A percentile compares a stretch with the other conserved stretches of the same genome.
phyloP scores from a whole-genome alignment of 2,888 invertebrate genomes.

The Tuberolachnus salignus region DNA sequence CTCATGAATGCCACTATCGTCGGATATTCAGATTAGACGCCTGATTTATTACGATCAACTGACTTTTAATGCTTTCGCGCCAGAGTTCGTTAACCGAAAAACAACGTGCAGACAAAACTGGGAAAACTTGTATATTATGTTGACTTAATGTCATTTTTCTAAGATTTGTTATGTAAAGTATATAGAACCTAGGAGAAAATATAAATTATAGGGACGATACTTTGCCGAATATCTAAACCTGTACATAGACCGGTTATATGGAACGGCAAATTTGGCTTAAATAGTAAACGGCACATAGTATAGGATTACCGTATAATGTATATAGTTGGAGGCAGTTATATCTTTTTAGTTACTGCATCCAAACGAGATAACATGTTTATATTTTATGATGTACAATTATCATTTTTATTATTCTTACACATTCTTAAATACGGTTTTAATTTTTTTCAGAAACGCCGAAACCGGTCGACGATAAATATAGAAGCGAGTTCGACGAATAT shows the following conservation, averaged over 20 bases:
- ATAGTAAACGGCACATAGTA: background rate
- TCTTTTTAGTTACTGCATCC: slow-evolving; percentile 11
- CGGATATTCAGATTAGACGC: too few species aligned
- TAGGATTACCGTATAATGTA: background rate
- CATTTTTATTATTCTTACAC: slow-evolving; percentile 7
- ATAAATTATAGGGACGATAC: slow-evolving; percentile 14
- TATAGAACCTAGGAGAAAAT: slow-evolving; percentile 3
- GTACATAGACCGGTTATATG: slow-evolving; percentile 19
- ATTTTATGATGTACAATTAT: background rate
- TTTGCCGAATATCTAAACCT: slow-evolving; percentile 23
- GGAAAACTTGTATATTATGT: slow-evolving; percentile 20
- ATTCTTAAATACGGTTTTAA: background rate
- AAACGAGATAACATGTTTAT: slow-evolving; percentile 20
- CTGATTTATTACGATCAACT: slow-evolving; percentile 10
- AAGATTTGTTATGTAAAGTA: slow-evolving; percentile 26
- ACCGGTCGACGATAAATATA: slow-evolving; percentile 44
- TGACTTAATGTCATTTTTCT: slow-evolving; percentile 21
- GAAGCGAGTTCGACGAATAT: slow-evolving; percentile 55
- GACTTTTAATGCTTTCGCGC: slow-evolving; percentile 14
- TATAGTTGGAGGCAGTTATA: background rate
- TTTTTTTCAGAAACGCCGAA: slow-evolving; percentile 45
- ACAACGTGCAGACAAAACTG: background rate
- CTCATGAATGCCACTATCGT: background rate
- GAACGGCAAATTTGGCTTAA: slow-evolving; percentile 20
- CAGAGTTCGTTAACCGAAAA: slow-evolving; percentile 40